These are phyloP conservation scores for Pemphigus obesinymphae DNA, from an alignment of 1,140 invertebrate species.

Conservation along the genomic window DNA sequence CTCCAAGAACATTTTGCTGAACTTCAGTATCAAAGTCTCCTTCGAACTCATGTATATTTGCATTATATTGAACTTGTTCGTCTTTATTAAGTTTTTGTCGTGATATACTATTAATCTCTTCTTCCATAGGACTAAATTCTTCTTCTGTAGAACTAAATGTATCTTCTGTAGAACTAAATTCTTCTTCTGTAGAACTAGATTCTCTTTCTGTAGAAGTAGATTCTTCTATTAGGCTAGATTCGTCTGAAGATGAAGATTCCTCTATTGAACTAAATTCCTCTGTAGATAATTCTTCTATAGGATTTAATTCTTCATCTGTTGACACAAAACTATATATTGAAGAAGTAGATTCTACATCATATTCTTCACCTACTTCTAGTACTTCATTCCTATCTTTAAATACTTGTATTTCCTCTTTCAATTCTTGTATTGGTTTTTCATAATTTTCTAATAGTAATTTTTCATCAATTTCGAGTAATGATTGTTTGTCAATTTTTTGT, in stretches of 20 bases:
- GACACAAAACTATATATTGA: neutral
- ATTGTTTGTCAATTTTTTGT: neutral
- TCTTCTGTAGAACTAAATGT: neutral
- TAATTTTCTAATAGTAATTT: neutral
- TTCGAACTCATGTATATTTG: neutral
- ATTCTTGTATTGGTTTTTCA: neutral
- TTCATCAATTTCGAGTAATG: neutral
- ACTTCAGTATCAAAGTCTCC: no score
- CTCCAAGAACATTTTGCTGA: no score
- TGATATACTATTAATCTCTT: neutral
- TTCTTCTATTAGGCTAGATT: neutral
- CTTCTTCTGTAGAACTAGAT: neutral
- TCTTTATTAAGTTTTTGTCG: neutral
- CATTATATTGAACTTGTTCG: neutral
- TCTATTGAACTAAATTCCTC: neutral
- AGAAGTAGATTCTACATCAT: neutral
- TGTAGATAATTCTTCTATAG: neutral
- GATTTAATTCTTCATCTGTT: neutral
- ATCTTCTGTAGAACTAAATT: neutral
- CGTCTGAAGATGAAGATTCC: neutral
- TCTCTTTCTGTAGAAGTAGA: neutral
- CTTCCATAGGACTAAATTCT: neutral
- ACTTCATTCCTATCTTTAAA: neutral
- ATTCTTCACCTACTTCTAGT: neutral
- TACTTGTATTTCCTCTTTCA: neutral